Base-by-base conservation (phyloP, 2,797 vertebrate genomes). In the Scleropages formosus region DNA sequence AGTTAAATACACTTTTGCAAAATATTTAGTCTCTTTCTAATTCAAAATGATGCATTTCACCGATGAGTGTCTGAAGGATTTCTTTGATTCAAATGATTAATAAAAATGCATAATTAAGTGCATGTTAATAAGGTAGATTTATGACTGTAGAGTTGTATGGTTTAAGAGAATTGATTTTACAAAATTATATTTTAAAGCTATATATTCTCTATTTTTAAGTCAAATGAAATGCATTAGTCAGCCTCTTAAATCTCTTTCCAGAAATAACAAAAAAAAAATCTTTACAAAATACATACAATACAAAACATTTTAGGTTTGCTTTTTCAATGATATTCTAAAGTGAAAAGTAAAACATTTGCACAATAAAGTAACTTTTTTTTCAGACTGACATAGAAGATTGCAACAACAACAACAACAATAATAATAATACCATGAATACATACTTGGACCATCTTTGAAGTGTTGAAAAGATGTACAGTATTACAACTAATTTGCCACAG, bases 401-500 rank as follows among this genome's bases (percentile, higher is more conserved):
- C n/a, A n/a, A n/a, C n/a, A n/a, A n/a, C n/a, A n/a, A n/a, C n/a
- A n/a, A n/a, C n/a, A n/a, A n/a, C n/a, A n/a, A n/a, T n/a, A n/a
- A n/a, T n/a, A n/a, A n/a, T 70, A 62, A 74, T 77, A 76, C 79
- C 46, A 77, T 83, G 83, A 79, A 85, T 63, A 26, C 64, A 66
- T 81, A 81, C 39, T 78, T 20, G 15, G 49, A 59, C 68, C 85
- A 76, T 84, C 81, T 84, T 88, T 86, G 83, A 81, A 84, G 78
- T 81, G 71, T 76, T 61, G 76, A 83, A n/a, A 84, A 88, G 83
- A 82, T 83, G 84, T n/a, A 87, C 87, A 82, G 78, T 71, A 56
- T 79, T 85, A 76, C 77, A 84, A 83, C 78, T 80, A 74, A 88
- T 90, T 89, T 86, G 86, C 83, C 78, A 70, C 75, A 88, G 81